Percentiles rank a stretch among this genome's conserved stretches.
phyloP scores from a whole-genome alignment of 1,140 invertebrate genomes.

The Brachionus plicatilis region DNA sequence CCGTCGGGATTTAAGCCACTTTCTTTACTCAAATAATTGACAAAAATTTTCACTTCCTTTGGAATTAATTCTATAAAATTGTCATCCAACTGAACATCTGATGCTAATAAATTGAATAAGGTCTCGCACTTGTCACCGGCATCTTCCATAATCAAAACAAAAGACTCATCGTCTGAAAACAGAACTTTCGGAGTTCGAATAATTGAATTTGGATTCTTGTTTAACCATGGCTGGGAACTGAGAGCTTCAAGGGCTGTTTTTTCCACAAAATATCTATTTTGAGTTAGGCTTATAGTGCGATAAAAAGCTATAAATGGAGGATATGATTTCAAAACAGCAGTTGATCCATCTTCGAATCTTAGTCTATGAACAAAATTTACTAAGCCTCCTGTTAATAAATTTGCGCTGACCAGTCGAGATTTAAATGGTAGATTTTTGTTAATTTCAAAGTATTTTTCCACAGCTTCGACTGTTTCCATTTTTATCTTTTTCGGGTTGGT shows the following conservation, averaged over 20 bases:
- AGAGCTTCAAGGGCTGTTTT: conserved; percentile 1
- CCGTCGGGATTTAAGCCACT: neutral
- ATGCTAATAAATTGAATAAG: neutral
- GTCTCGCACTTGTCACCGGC: neutral
- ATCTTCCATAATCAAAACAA: conserved; percentile 36
- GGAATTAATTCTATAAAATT: neutral
- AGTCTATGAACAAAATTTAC: conserved; percentile 26
- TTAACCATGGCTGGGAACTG: neutral
- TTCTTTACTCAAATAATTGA: neutral
- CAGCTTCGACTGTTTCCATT: conserved; percentile 6
- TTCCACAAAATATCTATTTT: conserved; percentile 17
- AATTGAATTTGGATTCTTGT: neutral
- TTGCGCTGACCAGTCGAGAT: neutral
- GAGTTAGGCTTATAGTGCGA: neutral
- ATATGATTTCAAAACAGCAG: conserved; percentile 32
- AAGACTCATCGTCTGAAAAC: neutral
- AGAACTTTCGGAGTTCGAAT: conserved; percentile 15
- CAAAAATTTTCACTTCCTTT: conserved; percentile 9
- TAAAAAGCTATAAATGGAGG: neutral
- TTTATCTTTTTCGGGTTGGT: neutral
- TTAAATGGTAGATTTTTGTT: neutral
- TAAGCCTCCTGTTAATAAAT: conserved; percentile 1
- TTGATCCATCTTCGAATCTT: conserved; percentile 11
- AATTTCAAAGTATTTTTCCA: neutral
- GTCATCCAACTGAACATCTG: neutral